Conservation (phyloP, 2,888 invertebrate genomes). For the Silvanus unidentatus region DNA sequence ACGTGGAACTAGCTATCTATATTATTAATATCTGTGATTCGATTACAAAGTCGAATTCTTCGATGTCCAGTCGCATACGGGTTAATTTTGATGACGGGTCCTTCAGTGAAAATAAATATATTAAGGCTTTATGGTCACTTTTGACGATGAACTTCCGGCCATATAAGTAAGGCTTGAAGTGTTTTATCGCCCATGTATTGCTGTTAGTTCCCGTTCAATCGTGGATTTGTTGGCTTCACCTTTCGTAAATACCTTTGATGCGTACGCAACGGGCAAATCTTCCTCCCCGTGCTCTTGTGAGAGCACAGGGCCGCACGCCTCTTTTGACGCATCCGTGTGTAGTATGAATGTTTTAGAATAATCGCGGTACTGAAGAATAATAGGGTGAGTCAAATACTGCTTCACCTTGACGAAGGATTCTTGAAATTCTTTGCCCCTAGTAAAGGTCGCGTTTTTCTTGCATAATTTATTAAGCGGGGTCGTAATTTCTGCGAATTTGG, state of each 20-base stretch:
- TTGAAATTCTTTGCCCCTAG: slow-evolving; percentile 12
- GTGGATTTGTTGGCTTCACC: slow-evolving; percentile 6
- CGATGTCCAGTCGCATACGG: slow-evolving; percentile 13
- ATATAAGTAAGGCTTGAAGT: slow-evolving; percentile 10
- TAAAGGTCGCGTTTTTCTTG: slow-evolving; percentile 8
- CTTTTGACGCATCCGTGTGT: slow-evolving; percentile 13
- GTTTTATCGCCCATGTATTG: slow-evolving; percentile 8
- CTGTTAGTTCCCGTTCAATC: slow-evolving; percentile 12
- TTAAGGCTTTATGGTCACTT: slow-evolving; percentile 15
- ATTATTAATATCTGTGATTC: no score
- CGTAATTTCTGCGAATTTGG: slow-evolving; percentile 11
- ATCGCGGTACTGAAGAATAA: slow-evolving; percentile 15
- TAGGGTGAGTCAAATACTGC: slow-evolving; percentile 7
- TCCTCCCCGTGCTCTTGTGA: no score
- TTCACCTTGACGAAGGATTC: slow-evolving; percentile 9
- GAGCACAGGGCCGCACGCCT: slow-evolving; percentile 11
- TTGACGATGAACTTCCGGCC: slow-evolving; percentile 13
- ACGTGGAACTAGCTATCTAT: no score
- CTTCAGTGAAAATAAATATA: slow-evolving; percentile 18
- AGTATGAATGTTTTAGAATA: slow-evolving; percentile 13
- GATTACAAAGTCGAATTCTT: slow-evolving; percentile 11
- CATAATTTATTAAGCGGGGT: slow-evolving; percentile 8
- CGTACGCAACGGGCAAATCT: slow-evolving; percentile 16
- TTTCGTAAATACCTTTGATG: slow-evolving; percentile 15
- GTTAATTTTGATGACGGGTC: slow-evolving; percentile 17